Percentiles rank a stretch among this genome's conserved stretches.
Evolutionary conservation across 2,113 vertebrate genomes (phyloP).

Genomic region (Ctenodactylus gundi): DNA sequence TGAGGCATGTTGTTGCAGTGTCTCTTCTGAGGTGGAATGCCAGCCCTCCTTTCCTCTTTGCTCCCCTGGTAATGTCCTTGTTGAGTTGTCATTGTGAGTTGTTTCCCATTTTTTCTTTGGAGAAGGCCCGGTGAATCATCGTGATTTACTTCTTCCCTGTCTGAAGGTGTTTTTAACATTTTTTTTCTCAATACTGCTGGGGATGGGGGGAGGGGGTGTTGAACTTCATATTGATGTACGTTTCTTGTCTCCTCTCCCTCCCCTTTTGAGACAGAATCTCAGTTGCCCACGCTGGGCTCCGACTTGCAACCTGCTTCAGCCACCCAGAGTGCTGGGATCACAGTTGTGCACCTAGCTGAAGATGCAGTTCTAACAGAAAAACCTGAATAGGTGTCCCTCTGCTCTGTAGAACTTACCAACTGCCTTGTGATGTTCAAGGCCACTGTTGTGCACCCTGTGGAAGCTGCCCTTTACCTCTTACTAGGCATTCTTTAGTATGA

Average conservation of each 20-base stretch:
- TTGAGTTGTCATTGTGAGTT: not conserved
- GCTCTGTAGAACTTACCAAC: not conserved
- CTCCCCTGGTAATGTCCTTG: not conserved
- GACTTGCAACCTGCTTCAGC: no score
- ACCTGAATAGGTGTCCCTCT: not conserved
- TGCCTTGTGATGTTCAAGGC: not conserved
- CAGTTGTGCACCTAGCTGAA: no score
- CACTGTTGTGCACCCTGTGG: no score
- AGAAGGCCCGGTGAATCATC: not conserved
- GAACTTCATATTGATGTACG: no score
- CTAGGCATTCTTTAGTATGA: not conserved
- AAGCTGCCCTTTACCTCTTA: not conserved
- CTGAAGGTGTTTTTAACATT: no score
- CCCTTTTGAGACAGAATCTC: no score
- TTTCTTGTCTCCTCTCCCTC: no score
- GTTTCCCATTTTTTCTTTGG: not conserved
- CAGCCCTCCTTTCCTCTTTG: not conserved
- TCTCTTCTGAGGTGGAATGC: not conserved
- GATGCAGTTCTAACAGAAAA: not conserved
- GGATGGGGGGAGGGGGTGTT: no score
- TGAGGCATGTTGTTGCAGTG: not conserved
- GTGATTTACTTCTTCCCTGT: not conserved
- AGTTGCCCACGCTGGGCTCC: no score
- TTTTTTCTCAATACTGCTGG: no score
- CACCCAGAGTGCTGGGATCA: no score